Base-by-base conservation (phyloP, 1,140 invertebrate genomes). In the Reticulitermes speratus region DNA sequence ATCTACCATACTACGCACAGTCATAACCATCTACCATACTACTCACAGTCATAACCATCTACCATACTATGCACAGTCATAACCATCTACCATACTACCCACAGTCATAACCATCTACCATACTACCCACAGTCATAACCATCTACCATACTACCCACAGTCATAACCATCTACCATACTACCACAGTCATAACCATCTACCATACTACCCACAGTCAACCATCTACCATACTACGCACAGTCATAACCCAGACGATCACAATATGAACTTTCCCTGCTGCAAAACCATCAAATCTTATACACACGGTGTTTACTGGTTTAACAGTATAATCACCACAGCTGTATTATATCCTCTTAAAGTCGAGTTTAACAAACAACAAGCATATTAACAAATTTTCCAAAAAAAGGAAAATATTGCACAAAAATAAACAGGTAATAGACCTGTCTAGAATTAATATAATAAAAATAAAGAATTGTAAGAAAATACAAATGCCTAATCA, bases 401-500 rank as follows among this genome's bases (percentile, higher is more conserved):
- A 11, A 30, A 30, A 75, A 75, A n/a, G 65, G 65, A 75, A 75
- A 30, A 30, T 75, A 75, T 75, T 75, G 65, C 65, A 75, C 65
- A 75, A 75, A 75, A 30, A 75, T 75, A 75, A n/a, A 30, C 65
- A 75, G 65, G 65, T 75, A 75, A 25, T 30, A 75, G 65, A 75
- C n/a, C 65, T 75, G 65, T 75, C 14, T 8, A 30, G 7, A 75
- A 75, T 75, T 75, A 25, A 75, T 75, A 30, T 30, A 75, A 30
- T 75, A 75, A 55, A 14, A 75, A 12, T 75, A 75, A 75, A 75
- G 65, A 75, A 9, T 16, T n/a, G n/a, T 75, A 9, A 75, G 25
- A 75, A 75, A 75, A 75, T 75, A 30, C 65, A 75, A 75, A 75
- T 75, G n/a, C 25, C n/a, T 75, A 75, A 75, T 75, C 25, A n/a